Evolutionary conservation across 2,797 vertebrate species (phyloP).

Genomic region (Cephalopachus bancanus): DNA sequence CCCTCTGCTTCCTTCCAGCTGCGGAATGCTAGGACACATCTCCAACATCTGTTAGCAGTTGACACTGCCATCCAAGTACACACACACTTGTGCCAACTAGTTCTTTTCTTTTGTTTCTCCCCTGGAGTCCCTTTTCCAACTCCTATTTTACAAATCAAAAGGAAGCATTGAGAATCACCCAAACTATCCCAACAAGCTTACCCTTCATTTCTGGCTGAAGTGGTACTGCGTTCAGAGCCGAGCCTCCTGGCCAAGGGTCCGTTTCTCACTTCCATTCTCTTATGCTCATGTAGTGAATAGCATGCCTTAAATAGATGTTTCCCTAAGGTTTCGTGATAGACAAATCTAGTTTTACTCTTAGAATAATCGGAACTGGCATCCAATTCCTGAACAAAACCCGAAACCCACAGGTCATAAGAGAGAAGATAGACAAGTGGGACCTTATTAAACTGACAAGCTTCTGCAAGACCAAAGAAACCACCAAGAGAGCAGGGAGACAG

Average conservation of each 20-base stretch:
- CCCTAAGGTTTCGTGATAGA: not conserved
- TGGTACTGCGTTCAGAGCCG: not conserved
- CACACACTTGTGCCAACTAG: not conserved
- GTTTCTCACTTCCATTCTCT: not conserved
- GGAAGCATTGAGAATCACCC: not conserved
- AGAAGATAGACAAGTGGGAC: no score
- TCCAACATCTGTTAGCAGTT: not conserved
- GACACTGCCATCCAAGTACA: not conserved
- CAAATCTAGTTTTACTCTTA: not conserved
- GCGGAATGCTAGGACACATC: not conserved
- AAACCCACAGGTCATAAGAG: no score
- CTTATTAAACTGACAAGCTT: no score
- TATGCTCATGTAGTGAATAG: not conserved
- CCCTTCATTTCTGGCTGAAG: not conserved
- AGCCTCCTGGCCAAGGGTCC: not conserved
- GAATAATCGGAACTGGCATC: not conserved
- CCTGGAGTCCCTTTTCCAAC: not conserved
- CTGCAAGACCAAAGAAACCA: no score
- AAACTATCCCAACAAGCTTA: not conserved
- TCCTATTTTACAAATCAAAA: not conserved
- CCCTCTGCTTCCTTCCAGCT: not conserved
- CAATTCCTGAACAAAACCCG: no score
- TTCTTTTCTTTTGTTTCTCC: not conserved
- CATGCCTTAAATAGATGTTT: not conserved
- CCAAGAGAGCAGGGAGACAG: no score